Conservation (phyloP, 2,113 vertebrate species). For the Heterotilapia buettikoferi region DNA sequence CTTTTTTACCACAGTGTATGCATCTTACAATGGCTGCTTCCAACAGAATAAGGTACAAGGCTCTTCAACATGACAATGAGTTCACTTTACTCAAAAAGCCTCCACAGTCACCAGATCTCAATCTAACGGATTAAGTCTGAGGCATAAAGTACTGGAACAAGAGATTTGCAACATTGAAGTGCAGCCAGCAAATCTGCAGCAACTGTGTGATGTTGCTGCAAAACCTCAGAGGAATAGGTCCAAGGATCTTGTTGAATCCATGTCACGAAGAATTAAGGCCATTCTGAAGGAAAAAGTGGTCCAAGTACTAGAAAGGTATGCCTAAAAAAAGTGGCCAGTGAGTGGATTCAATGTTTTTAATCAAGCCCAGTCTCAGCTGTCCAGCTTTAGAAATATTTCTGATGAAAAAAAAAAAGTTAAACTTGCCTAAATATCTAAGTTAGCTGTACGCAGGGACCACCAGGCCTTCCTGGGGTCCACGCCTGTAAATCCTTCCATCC, state of each 20-base stretch:
- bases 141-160: rapidly evolving
- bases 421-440: background rate
- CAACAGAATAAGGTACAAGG: rapidly evolving
- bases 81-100: background rate
- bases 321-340: background rate
- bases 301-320: background rate
- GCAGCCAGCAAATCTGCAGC: background rate
- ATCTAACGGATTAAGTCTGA: background rate
- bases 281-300: background rate
- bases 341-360: background rate
- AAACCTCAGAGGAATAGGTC: background rate
- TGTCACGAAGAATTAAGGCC: background rate
- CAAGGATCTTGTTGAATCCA: background rate
- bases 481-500: background rate
- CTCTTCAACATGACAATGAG: background rate
- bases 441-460: background rate
- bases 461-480: background rate
- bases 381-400: background rate
- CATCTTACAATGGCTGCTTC: background rate
- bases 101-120: background rate
- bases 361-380: background rate
- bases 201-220: background rate
- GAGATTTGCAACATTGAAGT: background rate
- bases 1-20: background rate
- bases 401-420: background rate